Evolutionary conservation across 2,113 vertebrate species (phyloP).

Genomic region (Scomber colias): DNA sequence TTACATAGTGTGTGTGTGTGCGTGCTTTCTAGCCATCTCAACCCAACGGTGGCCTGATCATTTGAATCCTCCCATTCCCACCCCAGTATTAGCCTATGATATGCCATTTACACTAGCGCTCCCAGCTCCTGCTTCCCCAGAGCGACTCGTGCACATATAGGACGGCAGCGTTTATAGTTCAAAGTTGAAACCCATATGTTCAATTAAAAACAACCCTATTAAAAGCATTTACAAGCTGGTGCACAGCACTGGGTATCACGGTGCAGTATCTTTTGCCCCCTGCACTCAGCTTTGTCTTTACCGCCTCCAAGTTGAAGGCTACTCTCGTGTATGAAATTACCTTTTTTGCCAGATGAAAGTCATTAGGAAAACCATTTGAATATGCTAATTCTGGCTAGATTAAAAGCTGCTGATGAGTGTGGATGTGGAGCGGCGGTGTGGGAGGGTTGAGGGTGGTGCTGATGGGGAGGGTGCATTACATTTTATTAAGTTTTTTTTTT

Average conservation of each 20-base stretch:
- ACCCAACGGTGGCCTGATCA: slow-evolving; percentile 41
- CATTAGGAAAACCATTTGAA: slow-evolving; percentile 80
- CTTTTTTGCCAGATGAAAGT: slow-evolving; percentile 73
- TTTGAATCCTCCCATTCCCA: slow-evolving; percentile 21
- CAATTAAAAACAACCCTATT: slow-evolving; percentile 61
- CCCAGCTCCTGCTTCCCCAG: slow-evolving; percentile 19
- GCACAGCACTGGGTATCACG: slow-evolving; percentile 16
- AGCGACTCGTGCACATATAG: slow-evolving; percentile 12
- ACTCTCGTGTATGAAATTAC: slow-evolving; percentile 73
- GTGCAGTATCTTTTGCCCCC: slow-evolving; percentile 34
- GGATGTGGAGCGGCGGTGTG: slow-evolving; percentile 14
- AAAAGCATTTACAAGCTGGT: slow-evolving; percentile 11
- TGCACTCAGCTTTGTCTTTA: slow-evolving; percentile 57
- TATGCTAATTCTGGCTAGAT: slow-evolving; percentile 78
- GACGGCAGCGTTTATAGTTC: slow-evolving; percentile 45
- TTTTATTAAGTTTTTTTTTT: slow-evolving; percentile 3
- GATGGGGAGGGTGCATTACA: slow-evolving; percentile 4
- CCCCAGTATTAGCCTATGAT: slow-evolving; percentile 60
- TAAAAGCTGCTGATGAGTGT: slow-evolving; percentile 79
- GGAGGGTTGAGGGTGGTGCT: background rate
- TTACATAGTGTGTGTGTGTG: background rate
- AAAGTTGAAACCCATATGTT: slow-evolving; percentile 64
- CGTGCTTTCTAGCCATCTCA: slow-evolving; percentile 40
- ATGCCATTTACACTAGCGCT: slow-evolving; percentile 63
- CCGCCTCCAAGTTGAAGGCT: slow-evolving; percentile 65